These are phyloP conservation scores for Prinia subflava DNA, from an alignment of 2,113 vertebrate genomes.

Conservation along the genomic window DNA sequence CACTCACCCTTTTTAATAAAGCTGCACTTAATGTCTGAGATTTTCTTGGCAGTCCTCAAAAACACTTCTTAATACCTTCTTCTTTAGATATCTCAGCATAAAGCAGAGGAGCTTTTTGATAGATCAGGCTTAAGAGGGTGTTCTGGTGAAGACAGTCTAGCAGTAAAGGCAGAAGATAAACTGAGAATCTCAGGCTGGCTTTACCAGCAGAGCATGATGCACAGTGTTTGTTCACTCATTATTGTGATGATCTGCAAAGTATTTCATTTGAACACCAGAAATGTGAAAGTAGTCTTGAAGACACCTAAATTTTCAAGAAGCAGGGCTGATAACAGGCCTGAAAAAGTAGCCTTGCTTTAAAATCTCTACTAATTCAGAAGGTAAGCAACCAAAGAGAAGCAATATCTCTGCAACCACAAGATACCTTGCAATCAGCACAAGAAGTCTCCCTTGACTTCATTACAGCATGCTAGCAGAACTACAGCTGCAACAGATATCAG, in stretches of 20 bases:
- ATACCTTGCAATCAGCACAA: background rate
- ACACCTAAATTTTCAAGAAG: background rate
- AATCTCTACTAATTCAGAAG: background rate
- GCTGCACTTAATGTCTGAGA: background rate
- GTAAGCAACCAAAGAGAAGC: background rate
- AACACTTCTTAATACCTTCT: background rate
- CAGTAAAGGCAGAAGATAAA: background rate
- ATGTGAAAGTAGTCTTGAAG: background rate
- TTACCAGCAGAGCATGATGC: background rate
- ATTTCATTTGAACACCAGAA: background rate
- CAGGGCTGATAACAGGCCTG: background rate
- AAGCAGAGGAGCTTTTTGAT: background rate
- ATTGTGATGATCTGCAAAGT: background rate
- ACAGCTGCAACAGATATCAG: slow-evolving; percentile 8
- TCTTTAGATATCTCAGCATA: background rate
- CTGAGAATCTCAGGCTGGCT: background rate
- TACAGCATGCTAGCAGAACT: background rate
- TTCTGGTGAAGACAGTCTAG: background rate
- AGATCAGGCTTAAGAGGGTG: background rate
- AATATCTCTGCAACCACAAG: background rate
- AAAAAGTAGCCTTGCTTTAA: background rate
- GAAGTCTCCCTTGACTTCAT: background rate
- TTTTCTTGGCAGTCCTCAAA: background rate
- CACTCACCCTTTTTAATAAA: background rate
- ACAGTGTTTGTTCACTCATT: background rate